These are phyloP conservation scores for Apodemus agrarius DNA, from an alignment of 2,797 vertebrate genomes.

Conservation along the genomic window DNA sequence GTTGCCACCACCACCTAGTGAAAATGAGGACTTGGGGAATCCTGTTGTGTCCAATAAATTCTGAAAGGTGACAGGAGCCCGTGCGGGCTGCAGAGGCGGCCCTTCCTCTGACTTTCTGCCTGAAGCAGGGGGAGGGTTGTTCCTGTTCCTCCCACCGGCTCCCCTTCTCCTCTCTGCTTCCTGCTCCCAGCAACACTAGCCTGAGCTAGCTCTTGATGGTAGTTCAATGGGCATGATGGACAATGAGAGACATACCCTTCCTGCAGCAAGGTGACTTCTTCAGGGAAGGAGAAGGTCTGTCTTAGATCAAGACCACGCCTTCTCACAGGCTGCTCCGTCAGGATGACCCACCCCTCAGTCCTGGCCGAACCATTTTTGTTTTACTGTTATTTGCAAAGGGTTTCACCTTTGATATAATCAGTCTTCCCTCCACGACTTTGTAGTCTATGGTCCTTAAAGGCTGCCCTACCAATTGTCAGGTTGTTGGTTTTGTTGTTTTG, in stretches of 20 bases:
- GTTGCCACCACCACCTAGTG: no score
- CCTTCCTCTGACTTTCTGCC: background rate
- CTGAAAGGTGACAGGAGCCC: constrained; percentile 23
- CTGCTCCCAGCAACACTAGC: constrained; percentile 17
- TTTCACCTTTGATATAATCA: constrained; percentile 42
- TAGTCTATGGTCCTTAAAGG: constrained; percentile 40
- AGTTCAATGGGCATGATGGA: background rate
- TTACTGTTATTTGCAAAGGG: background rate
- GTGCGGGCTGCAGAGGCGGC: background rate
- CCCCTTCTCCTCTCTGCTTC: background rate
- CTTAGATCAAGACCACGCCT: background rate
- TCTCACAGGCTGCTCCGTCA: background rate
- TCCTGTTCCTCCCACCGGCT: background rate
- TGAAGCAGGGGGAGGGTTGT: background rate
- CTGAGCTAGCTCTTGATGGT: constrained; percentile 33
- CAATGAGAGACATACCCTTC: background rate
- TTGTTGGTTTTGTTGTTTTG: no score
- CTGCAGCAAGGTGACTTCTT: background rate
- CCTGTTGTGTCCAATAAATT: background rate
- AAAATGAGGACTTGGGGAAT: background rate
- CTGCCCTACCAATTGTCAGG: background rate
- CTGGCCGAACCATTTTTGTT: background rate
- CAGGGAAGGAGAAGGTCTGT: background rate
- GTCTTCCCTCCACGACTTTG: constrained; percentile 31
- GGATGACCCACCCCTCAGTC: background rate